Percentiles rank a stretch among this genome's conserved stretches.
Conservation (phyloP, 2,797 vertebrate genomes). For the Microchirus variegatus region DNA sequence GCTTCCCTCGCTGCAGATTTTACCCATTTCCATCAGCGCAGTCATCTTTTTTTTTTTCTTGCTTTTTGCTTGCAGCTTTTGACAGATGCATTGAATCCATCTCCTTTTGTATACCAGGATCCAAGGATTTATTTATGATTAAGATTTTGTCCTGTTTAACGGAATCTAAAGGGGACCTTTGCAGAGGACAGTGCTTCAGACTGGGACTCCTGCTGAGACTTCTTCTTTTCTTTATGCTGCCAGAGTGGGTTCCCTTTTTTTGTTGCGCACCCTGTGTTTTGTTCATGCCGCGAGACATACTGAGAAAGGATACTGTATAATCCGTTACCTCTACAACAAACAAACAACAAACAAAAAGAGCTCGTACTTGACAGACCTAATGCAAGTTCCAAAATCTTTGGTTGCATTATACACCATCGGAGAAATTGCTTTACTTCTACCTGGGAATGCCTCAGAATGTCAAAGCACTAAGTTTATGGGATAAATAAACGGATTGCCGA, state of each 20-base stretch:
- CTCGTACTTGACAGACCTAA: constrained; percentile 50
- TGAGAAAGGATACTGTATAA: constrained; percentile 49
- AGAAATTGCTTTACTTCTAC: constrained; percentile 20
- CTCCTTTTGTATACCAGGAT: constrained; percentile 32
- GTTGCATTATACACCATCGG: constrained; percentile 29
- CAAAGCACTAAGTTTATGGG: constrained; percentile 43
- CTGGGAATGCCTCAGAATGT: constrained; percentile 25
- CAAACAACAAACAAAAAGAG: background rate
- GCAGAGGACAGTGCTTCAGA: constrained; percentile 56
- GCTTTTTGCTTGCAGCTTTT: constrained; percentile 55
- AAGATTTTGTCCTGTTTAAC: constrained; percentile 23
- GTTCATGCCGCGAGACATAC: constrained; percentile 35
- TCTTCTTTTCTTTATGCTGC: constrained; percentile 50
- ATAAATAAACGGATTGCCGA: constrained; percentile 45
- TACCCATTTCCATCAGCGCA: constrained; percentile 73
- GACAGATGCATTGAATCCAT: constrained; percentile 46
- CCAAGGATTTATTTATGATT: constrained; percentile 48
- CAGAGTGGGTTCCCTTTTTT: constrained; percentile 60
- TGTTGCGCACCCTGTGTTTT: constrained; percentile 51
- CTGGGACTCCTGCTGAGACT: constrained; percentile 57
- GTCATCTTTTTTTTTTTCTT: constrained; percentile 56
- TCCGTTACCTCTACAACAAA: constrained; percentile 22
- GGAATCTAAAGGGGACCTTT: constrained; percentile 49
- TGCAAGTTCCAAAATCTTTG: constrained; percentile 48
- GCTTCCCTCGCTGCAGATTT: constrained; percentile 73